Evolutionary conservation across 2,888 invertebrate species (phyloP), one percentile per base, ranked within the genome.

Genomic region (Orthonevra nobilis): DNA sequence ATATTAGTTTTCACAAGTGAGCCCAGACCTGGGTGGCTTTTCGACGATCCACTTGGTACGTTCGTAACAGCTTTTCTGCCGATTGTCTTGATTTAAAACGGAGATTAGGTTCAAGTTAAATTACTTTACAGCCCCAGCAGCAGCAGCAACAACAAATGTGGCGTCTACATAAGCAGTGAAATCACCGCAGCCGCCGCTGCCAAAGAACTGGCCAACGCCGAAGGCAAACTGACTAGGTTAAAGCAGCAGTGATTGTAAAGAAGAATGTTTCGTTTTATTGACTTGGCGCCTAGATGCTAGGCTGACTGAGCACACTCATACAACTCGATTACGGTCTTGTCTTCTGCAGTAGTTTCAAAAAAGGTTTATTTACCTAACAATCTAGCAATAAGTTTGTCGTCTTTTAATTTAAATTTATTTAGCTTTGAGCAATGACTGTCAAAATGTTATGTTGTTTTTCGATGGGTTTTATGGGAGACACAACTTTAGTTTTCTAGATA

Each of bases 1-100:
- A 70, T 60, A 60, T 64, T 46, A 52, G 50, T 58, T 64, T 64
- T 42, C 64, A 63, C 28, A 54, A 61, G 30, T 32, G 32, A 42
- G 58, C 36, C 15, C 32, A 70, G 77, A 72, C 64, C 77, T 77
- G 77, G 70, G 70, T 77, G 77, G 72, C 72, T 77, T 70, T 58
- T 60, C 56, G n/a, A n/a, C 5, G 64, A 72, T 72, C 60, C 54
- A 72, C 72, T 77, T 72, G 77, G 72, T 52, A 77, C 52, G 46
- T 54, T 72, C 30, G 48, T 36, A 52, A 38, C 19, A 64, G 63
- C 69, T 30, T 69, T 42, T 30, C 36, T 75, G 54, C 54, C 72
- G 60, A 72, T 66, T 66, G 77, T 77, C 58, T 60, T 66, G 77
- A 77, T 72, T 77, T 12, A 28, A 60, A 64, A 20, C 50, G 15